Conservation (phyloP, 2,113 vertebrate genomes). For the Phalacrocorax brasilianus region DNA sequence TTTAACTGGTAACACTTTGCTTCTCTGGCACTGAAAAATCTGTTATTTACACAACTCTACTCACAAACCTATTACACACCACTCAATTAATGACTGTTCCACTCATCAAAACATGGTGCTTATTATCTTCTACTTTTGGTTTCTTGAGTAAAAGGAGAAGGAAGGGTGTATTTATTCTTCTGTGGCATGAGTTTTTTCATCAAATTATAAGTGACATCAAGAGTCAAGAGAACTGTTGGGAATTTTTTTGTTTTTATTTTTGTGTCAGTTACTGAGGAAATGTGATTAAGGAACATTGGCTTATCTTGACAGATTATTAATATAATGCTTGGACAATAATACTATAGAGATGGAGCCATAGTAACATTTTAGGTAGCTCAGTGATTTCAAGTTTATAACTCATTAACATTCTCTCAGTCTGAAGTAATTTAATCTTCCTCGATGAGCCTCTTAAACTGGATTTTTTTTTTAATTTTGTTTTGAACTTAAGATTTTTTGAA, state of each 20-base stretch:
- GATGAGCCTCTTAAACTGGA: not conserved
- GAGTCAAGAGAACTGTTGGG: not conserved
- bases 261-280: not conserved
- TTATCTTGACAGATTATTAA: not conserved
- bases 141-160: not conserved
- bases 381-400: not conserved
- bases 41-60: not conserved
- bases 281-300: not conserved
- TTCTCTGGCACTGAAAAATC: not conserved
- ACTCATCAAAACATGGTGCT: not conserved
- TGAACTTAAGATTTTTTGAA: not conserved
- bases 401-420: not conserved
- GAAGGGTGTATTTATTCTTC: not conserved
- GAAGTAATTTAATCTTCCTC: not conserved
- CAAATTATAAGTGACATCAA: not conserved
- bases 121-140: not conserved
- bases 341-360: not conserved
- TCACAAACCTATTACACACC: not conserved
- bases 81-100: not conserved
- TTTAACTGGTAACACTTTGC: not conserved
- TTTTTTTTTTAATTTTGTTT: not conserved
- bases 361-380: not conserved
- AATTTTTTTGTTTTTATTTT: not conserved
- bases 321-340: not conserved
- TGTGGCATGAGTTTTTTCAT: not conserved